Evolutionary conservation across 2,888 invertebrate species (phyloP).

Genomic region (Drosophila melanosoma): DNA sequence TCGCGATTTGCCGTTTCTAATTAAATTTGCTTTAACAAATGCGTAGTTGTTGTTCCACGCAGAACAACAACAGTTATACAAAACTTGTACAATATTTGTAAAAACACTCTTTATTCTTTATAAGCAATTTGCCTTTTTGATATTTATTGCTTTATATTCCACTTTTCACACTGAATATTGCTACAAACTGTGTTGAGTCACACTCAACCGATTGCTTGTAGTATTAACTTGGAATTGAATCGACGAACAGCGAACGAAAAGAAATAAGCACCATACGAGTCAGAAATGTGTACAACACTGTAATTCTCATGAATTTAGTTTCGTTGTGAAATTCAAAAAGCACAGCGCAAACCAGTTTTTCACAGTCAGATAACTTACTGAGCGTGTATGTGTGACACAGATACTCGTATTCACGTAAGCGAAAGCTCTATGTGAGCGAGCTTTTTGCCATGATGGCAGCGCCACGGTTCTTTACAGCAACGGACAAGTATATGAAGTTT

Average conservation of each 20-base stretch:
- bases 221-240: constrained; percentile 60
- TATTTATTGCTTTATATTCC: constrained; percentile 25
- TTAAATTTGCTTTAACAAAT: constrained; percentile 25
- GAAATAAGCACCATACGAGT: constrained; percentile 9
- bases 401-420: constrained; percentile 15
- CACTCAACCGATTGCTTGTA: constrained; percentile 66
- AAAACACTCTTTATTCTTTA: constrained; percentile 37
- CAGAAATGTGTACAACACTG: constrained; percentile 44
- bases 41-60: constrained; percentile 60
- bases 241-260: background rate
- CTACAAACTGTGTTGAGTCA: constrained; percentile 37
- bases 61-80: constrained; percentile 49
- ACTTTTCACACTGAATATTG: constrained; percentile 48
- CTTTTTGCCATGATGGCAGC: constrained; percentile 11
- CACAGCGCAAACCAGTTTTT: constrained; percentile 65
- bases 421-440: constrained; percentile 31
- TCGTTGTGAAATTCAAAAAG: constrained; percentile 83
- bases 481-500: background rate
- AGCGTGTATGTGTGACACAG: constrained; percentile 28
- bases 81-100: background rate
- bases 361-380: constrained; percentile 58
- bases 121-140: constrained; percentile 30
- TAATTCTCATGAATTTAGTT: constrained; percentile 70
- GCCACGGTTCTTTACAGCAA: constrained; percentile 18
- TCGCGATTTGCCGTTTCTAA: constrained; percentile 57